Evolutionary conservation across 2,888 invertebrate genomes (phyloP).

Genomic region (Penaeus monodon): DNA sequence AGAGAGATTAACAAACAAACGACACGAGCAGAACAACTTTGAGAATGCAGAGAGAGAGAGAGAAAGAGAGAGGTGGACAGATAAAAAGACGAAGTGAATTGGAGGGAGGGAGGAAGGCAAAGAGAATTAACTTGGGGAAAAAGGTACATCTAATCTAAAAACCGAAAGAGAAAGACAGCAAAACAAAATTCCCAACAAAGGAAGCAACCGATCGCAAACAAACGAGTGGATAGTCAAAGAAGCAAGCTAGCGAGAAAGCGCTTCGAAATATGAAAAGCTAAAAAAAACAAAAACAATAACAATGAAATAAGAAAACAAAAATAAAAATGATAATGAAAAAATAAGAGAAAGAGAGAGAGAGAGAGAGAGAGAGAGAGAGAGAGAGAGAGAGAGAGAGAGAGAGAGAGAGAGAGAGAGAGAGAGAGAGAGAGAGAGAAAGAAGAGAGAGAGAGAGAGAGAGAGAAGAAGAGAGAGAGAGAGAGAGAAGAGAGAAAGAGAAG

Average conservation of each 20-base stretch:
- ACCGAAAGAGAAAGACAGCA: too few relatives aligned
- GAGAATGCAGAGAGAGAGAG: background rate
- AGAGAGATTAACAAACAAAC: background rate
- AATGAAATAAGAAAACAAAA: too few relatives aligned
- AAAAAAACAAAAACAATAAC: too few relatives aligned
- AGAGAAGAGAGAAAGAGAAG: background rate
- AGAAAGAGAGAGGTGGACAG: background rate
- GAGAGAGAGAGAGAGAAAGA: background rate
- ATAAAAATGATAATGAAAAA: background rate
- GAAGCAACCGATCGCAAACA: too few relatives aligned
- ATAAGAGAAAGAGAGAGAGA: background rate
- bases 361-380: background rate
- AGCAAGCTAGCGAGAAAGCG: too few relatives aligned
- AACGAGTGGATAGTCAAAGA: too few relatives aligned
- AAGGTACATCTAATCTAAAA: too few relatives aligned
- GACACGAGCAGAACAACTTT: too few relatives aligned
- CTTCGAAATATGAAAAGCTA: too few relatives aligned
- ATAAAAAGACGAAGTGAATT: background rate
- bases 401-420: background rate
- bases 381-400: background rate
- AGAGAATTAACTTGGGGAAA: background rate
- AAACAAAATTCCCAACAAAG: too few relatives aligned
- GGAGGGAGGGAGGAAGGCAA: too few relatives aligned
- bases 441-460: background rate
- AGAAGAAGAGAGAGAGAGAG: background rate